Conservation (phyloP, 2,888 invertebrate species). For the Hirtodrosophila duncani region DNA sequence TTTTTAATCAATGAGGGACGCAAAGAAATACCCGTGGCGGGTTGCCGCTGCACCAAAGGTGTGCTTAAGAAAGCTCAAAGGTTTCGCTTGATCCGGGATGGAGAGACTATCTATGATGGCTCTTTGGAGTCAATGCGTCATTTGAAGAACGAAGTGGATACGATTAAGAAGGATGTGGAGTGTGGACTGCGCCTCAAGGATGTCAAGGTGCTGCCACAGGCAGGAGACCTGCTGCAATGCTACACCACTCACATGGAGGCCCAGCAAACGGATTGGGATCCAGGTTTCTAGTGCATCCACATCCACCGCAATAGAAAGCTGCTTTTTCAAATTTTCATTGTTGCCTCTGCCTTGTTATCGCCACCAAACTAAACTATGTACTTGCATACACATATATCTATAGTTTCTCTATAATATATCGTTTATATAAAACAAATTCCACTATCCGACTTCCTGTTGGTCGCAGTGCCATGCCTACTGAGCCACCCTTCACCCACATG, state of each 20-base stretch:
- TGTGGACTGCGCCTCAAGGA: slow-evolving; percentile 91
- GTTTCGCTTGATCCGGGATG: slow-evolving; percentile 85
- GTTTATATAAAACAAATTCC: slow-evolving; percentile 56
- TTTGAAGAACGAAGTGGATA: slow-evolving; percentile 90
- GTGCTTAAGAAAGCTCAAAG: slow-evolving; percentile 83
- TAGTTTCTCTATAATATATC: slow-evolving; percentile 50
- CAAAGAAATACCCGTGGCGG: slow-evolving; percentile 91
- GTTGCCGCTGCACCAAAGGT: slow-evolving; percentile 91
- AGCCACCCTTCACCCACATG: slow-evolving; percentile 76
- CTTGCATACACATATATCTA: slow-evolving; percentile 30
- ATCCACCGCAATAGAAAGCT: background rate
- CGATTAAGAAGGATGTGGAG: slow-evolving; percentile 90
- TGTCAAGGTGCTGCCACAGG: slow-evolving; percentile 81
- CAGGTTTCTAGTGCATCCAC: slow-evolving; percentile 85
- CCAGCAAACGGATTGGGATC: slow-evolving; percentile 89
- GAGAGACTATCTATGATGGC: slow-evolving; percentile 85
- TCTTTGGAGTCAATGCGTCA: slow-evolving; percentile 90
- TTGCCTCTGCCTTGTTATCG: slow-evolving; percentile 38
- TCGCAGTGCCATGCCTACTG: slow-evolving; percentile 45
- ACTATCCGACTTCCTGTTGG: slow-evolving; percentile 67
- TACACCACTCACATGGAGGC: slow-evolving; percentile 83
- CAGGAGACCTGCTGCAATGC: slow-evolving; percentile 89
- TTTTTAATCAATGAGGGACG: slow-evolving; percentile 89
- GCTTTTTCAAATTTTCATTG: slow-evolving; percentile 5
- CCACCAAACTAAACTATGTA: slow-evolving; percentile 1